A percentile compares a stretch with the other conserved stretches of the same genome.
Evolutionary conservation across 2,113 vertebrate genomes (phyloP).

Genomic region (Eonycteris spelaea): DNA sequence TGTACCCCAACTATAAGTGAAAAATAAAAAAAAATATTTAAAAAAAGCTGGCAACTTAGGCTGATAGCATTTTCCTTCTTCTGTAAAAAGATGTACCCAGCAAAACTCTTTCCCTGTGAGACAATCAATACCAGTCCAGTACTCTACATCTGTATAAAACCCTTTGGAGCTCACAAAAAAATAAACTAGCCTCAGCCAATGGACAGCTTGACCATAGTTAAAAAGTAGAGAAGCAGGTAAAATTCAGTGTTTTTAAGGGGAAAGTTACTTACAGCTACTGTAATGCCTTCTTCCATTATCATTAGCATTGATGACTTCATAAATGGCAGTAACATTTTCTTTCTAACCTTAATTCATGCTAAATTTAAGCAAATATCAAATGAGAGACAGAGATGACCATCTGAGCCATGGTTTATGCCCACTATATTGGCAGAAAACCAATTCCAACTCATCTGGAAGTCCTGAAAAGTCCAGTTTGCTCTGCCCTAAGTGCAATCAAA

Average conservation of each 20-base stretch:
- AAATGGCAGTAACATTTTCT: neutral
- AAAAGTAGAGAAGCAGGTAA: neutral
- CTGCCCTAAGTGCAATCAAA: neutral
- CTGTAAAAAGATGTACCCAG: neutral
- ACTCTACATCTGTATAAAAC: neutral
- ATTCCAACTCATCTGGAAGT: neutral
- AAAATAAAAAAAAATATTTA: too few species aligned
- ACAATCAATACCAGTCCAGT: neutral
- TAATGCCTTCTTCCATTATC: neutral
- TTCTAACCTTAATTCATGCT: neutral
- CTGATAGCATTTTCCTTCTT: neutral
- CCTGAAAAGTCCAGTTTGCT: neutral
- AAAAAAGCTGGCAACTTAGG: neutral
- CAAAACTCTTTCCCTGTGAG: neutral
- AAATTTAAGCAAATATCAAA: conserved; percentile 12
- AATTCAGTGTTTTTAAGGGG: neutral
- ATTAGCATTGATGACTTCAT: neutral
- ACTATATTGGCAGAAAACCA: neutral
- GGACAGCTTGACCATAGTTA: neutral
- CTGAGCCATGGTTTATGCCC: neutral
- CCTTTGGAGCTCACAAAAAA: neutral
- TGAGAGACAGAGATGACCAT: neutral
- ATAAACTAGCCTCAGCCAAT: neutral
- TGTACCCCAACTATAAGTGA: too few species aligned
- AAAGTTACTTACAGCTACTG: neutral